phyloP scores from a whole-genome alignment of 2,113 vertebrate species.

The Mus spicilegus region DNA sequence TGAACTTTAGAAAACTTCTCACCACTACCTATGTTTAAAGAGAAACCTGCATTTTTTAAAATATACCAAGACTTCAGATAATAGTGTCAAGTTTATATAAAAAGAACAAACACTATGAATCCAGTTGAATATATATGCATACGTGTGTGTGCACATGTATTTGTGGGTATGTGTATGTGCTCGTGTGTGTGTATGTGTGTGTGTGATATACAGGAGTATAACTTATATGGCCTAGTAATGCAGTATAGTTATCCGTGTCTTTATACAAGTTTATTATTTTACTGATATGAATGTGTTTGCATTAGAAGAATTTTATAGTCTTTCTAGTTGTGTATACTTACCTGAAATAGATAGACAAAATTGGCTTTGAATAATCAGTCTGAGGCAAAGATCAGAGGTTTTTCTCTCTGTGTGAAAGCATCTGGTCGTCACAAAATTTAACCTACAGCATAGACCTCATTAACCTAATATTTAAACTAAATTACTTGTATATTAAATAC shows the following conservation, averaged over 20 bases:
- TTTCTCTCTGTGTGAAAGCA: constrained; percentile 43
- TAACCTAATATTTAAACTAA: constrained; percentile 36
- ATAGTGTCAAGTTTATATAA: not conserved
- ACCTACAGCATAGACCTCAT: constrained; percentile 32
- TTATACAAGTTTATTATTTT: constrained; percentile 9
- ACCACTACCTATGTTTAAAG: constrained; percentile 24
- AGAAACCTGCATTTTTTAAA: constrained; percentile 25
- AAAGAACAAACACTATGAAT: not conserved
- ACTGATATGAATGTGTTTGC: not conserved
- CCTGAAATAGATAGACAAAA: not conserved
- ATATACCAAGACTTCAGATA: not conserved
- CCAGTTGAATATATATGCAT: not conserved
- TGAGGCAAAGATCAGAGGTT: not conserved
- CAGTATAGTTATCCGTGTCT: not conserved
- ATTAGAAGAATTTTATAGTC: not conserved
- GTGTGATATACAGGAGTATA: not conserved
- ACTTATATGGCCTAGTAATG: constrained; percentile 32
- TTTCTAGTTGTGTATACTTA: not conserved
- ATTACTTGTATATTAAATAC: constrained; percentile 48
- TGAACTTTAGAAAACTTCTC: constrained; percentile 24
- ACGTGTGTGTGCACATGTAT: not conserved
- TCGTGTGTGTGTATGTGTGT: not conserved
- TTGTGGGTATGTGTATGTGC: not conserved
- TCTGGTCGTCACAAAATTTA: constrained; percentile 46
- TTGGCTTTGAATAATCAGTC: constrained; percentile 26